Percentiles rank a stretch among this genome's conserved stretches.
Evolutionary conservation across 2,888 invertebrate species (phyloP).

Genomic region (Dorcus hopei): DNA sequence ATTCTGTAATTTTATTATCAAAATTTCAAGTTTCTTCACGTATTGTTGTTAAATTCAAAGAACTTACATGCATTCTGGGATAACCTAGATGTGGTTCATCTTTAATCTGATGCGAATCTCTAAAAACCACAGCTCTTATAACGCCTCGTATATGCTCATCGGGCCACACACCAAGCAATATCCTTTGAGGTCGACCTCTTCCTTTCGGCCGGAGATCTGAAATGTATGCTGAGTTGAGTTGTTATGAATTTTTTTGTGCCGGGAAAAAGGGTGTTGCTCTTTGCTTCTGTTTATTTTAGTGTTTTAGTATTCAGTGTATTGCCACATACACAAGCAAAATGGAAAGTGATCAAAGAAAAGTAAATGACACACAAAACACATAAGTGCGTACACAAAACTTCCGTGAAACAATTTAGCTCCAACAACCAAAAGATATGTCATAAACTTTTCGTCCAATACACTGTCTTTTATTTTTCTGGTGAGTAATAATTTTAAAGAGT

Average conservation of each 20-base stretch:
- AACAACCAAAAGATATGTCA: constrained; percentile 18
- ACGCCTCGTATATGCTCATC: constrained; percentile 92
- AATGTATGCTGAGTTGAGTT: constrained; percentile 22
- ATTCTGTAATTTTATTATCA: too few relatives aligned
- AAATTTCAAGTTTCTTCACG: too few relatives aligned
- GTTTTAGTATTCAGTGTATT: too few relatives aligned
- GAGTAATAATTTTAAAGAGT: background rate
- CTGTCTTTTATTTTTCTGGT: too few relatives aligned
- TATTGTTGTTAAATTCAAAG: background rate
- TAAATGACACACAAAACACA: constrained; percentile 8
- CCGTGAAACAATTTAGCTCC: constrained; percentile 10
- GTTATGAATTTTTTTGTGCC: too few relatives aligned
- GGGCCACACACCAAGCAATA: constrained; percentile 88
- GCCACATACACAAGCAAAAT: background rate
- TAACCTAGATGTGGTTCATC: constrained; percentile 62
- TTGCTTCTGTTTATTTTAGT: too few relatives aligned
- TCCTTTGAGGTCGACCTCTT: constrained; percentile 85
- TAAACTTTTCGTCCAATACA: background rate
- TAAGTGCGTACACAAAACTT: constrained; percentile 7
- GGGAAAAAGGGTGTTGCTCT: too few relatives aligned
- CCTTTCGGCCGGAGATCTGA: constrained; percentile 87
- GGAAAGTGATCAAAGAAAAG: background rate
- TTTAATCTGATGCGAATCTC: constrained; percentile 80
- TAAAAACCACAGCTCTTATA: constrained; percentile 87
- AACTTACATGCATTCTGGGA: constrained; percentile 60